Base-by-base conservation (phyloP, 2,113 vertebrate genomes). In the Dissostichus mawsoni region DNA sequence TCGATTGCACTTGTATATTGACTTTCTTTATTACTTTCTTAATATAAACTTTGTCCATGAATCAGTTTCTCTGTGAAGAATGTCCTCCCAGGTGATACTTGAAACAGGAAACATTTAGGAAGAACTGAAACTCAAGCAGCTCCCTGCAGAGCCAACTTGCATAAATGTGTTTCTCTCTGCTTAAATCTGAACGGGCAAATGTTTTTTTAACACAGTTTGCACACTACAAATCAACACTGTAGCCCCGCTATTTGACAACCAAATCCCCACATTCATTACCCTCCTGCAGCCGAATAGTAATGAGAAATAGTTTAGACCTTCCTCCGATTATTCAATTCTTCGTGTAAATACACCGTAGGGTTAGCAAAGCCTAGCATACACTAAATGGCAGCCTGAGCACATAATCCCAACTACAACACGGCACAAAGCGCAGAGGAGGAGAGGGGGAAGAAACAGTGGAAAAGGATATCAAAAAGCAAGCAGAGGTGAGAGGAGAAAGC, bases 351-450 rank as follows among this genome's bases (percentile, higher is more conserved):
- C 80, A 69, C 66, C 4, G 8, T 0, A 47, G 82, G 73, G 20
- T 55, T 33, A 69, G 70, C 58, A 16, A 41, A 70, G 80, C 80
- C 73, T 29, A 69, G 70, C 76, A 69, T 70, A 20, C 20, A 20
- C 20, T 20, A 84, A 83, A 79, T 83, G 85, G 85, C 89, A 90
- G 81, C 23, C 82, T 85, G 84, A 90, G 89, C 76, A 80, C 87
- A 87, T 90, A 88, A 90, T 90, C 91, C 85, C 82, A 81, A 64
- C 75, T 71, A 80, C 67, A 84, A 80, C 82, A 89, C 18, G 78
- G 86, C 69, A 80, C 76, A 78, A 73, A 84, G 77, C 68, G 29
- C 45, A 61, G 76, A 68, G 71, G 79, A 67, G 82, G 82, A 69
- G 68, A 74, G 75, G 1, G 5, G 11, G 57, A 52, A 50, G 2